phyloP scores from a whole-genome alignment of 2,113 vertebrate species.

The Ictalurus punctatus region DNA sequence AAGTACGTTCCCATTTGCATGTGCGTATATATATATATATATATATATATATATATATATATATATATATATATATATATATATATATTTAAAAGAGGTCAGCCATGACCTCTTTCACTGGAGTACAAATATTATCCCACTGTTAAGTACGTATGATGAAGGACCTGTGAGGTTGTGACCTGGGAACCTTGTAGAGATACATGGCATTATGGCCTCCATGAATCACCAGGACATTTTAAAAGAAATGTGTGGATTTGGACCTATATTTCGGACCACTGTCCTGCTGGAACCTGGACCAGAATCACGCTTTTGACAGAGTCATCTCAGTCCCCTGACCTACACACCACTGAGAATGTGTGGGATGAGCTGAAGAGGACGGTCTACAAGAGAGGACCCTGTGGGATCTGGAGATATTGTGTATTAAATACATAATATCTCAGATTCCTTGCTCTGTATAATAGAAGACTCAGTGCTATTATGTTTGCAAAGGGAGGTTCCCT shows the following conservation, averaged over 20 bases:
- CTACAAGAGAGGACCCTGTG: background rate
- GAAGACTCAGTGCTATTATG: background rate
- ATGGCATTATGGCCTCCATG: background rate
- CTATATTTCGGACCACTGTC: background rate
- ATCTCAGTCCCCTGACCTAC: background rate
- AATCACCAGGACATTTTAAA: slow-evolving; percentile 6
- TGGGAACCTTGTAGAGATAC: background rate
- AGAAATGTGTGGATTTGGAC: background rate
- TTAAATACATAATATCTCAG: background rate
- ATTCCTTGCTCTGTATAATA: background rate
- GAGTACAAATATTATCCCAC: background rate
- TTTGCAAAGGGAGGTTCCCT: background rate
- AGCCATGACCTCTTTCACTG: background rate
- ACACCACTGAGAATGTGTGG: background rate
- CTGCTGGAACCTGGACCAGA: background rate
- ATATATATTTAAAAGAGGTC: background rate
- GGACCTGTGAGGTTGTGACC: background rate
- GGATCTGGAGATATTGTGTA: background rate
- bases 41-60: too few relatives aligned
- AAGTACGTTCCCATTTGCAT: background rate
- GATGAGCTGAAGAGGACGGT: background rate
- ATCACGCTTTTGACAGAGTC: background rate
- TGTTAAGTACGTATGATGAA: background rate
- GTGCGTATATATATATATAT: background rate
- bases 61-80: too few relatives aligned